A percentile compares a stretch with the other conserved stretches of the same genome.
Evolutionary conservation across 2,113 vertebrate species (phyloP).

Genomic region (Coreoperca whiteheadi): DNA sequence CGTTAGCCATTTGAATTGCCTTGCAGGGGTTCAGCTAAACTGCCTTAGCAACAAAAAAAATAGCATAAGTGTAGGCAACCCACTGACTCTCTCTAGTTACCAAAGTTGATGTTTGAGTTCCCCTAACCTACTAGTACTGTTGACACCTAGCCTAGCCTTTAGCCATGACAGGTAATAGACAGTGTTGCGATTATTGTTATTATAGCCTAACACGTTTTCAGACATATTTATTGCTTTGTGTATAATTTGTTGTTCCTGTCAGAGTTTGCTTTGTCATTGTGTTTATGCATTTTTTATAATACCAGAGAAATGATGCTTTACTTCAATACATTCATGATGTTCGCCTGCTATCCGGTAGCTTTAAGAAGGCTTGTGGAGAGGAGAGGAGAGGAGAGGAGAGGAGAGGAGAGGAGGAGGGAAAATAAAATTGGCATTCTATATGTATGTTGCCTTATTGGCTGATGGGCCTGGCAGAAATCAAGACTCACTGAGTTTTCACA

Average conservation of each 20-base stretch:
- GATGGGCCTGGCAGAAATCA: slow-evolving; percentile 52
- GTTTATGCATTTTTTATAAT: slow-evolving; percentile 47
- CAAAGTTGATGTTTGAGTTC: slow-evolving; percentile 75
- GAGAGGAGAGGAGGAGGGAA: slow-evolving; percentile 35
- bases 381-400: slow-evolving; percentile 51
- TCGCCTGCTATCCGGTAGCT: slow-evolving; percentile 69
- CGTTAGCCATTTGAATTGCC: slow-evolving; percentile 36
- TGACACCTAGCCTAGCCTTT: slow-evolving; percentile 76
- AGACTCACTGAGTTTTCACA: neutral
- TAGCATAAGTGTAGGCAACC: slow-evolving; percentile 36
- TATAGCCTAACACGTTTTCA: slow-evolving; percentile 65
- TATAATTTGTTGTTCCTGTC: slow-evolving; percentile 31
- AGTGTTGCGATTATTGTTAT: slow-evolving; percentile 56
- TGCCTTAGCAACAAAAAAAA: slow-evolving; percentile 10
- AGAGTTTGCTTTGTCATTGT: slow-evolving; percentile 39
- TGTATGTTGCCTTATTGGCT: slow-evolving; percentile 74
- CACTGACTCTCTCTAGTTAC: slow-evolving; percentile 70
- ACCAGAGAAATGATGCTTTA: slow-evolving; percentile 66
- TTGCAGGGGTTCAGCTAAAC: slow-evolving; percentile 19
- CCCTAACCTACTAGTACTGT: slow-evolving; percentile 67
- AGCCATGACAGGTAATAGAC: slow-evolving; percentile 66
- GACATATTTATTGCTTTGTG: slow-evolving; percentile 81
- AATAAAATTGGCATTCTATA: slow-evolving; percentile 69
- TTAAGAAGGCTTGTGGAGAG: slow-evolving; percentile 58
- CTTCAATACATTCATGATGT: slow-evolving; percentile 43